Evolutionary conservation across 2,797 vertebrate species (phyloP).

Genomic region (Intellagama lesueurii): DNA sequence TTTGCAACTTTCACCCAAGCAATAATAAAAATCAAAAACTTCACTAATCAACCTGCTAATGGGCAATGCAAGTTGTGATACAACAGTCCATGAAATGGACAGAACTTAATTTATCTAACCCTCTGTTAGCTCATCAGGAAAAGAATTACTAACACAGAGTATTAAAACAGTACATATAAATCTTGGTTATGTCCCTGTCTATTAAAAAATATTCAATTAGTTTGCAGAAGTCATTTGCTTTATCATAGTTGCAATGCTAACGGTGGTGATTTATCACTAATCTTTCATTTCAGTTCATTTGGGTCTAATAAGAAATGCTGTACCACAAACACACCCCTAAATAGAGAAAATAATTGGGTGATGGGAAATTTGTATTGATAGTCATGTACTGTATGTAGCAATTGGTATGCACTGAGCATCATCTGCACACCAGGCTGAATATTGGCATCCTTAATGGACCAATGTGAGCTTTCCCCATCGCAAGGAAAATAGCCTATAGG

Average conservation of each 20-base stretch:
- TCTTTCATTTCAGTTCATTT: constrained; percentile 53
- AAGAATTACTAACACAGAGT: constrained; percentile 62
- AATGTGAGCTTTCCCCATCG: not conserved
- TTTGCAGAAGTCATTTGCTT: constrained; percentile 73
- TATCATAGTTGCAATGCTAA: constrained; percentile 53
- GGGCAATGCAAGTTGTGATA: constrained; percentile 54
- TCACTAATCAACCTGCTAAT: constrained; percentile 67
- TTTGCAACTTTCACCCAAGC: constrained; percentile 56
- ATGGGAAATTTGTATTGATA: constrained; percentile 39
- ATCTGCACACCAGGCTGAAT: not conserved
- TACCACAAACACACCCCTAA: constrained; percentile 26
- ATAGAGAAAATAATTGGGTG: constrained; percentile 46
- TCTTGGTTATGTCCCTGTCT: constrained; percentile 62
- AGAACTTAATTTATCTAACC: constrained; percentile 67
- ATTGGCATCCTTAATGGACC: not conserved
- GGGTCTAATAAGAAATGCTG: constrained; percentile 61
- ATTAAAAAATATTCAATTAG: constrained; percentile 69
- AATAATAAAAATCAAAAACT: constrained; percentile 65
- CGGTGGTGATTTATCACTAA: constrained; percentile 59
- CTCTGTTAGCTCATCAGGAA: constrained; percentile 71
- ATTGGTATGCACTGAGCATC: not conserved
- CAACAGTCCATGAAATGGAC: constrained; percentile 49
- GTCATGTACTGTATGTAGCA: fast-evolving
- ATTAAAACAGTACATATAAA: constrained; percentile 71
- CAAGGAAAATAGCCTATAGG: not conserved